These are phyloP conservation scores for Paradisaea rubra DNA, from an alignment of 2,113 vertebrate species.

Conservation along the genomic window DNA sequence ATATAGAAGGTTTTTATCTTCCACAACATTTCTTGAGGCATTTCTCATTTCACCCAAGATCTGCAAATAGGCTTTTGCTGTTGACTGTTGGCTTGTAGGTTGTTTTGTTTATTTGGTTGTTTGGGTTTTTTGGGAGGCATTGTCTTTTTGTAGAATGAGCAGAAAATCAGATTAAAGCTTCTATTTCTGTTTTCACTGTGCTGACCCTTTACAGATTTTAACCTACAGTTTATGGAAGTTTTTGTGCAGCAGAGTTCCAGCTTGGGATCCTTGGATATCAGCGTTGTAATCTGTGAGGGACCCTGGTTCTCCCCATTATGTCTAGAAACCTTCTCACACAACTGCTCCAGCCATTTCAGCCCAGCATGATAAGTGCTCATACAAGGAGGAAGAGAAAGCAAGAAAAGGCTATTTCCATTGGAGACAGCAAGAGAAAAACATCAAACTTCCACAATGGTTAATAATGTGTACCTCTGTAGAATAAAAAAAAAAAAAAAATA, in stretches of 20 bases:
- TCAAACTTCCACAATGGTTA: neutral
- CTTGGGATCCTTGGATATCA: neutral
- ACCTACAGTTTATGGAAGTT: neutral
- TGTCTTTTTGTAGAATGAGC: neutral
- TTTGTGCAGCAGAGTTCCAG: neutral
- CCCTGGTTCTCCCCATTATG: neutral
- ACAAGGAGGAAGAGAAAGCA: neutral
- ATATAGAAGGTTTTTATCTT: constrained; percentile 3
- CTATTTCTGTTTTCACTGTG: neutral
- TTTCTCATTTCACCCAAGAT: neutral
- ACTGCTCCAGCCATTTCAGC: neutral
- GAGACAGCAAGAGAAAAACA: neutral
- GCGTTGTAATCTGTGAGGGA: neutral
- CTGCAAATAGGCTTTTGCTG: neutral
- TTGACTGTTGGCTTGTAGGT: neutral
- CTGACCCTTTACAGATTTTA: neutral
- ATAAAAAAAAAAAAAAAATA: neutral
- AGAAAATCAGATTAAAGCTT: neutral
- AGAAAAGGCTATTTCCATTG: neutral
- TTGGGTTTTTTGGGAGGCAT: rapidly evolving
- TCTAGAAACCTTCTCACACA: neutral
- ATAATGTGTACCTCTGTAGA: neutral
- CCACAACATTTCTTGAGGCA: neutral
- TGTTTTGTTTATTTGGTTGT: neutral
- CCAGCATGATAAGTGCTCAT: neutral